Evolutionary conservation across 2,113 vertebrate species (phyloP), one percentile per base, ranked within the genome.

Genomic region (Stegostoma tigrinum): DNA sequence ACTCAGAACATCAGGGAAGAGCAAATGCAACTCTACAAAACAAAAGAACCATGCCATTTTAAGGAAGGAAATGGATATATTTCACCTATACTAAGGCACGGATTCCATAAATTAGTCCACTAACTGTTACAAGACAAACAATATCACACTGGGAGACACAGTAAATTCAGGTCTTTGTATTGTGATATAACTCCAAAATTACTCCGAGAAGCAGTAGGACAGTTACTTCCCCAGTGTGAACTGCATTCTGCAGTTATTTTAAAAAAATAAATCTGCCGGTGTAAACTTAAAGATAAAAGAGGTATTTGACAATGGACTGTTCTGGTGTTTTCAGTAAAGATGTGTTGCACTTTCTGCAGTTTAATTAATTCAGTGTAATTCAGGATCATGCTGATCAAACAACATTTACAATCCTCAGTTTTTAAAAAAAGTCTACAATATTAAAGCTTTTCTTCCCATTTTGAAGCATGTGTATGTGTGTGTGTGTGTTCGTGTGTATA

Each of bases 11-110:
- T 3, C 30, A 93, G 61, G 34, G 55, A 93, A 66, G 34, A 38
- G 7, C 19, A 93, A 55, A 34, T 55, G 48, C 52, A 55, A 61
- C 86, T 61, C 5, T 91, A 14, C 52, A 19, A 66, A 61, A 66
- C 38, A 8, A 93, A 93, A 93, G 19, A 21, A 19, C 48, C 48
- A 34, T 64, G 12, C 2, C 8, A 38, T 34, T 93, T 66, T 23
- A 19, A 38, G 38, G 61, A 93, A 67, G 89, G 34, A 66, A 66
- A n/a, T 91, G 55, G 61, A 48, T 30, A 38, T 94, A 23, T 67
- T 67, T 70, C 34, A 95, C 97, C 64, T 61, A 89, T 0, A n/a
- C 95, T 96, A 97, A 97, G 96, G 96, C 96, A 97, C 42, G 96
- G 89, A 80, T 96, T 86, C 78, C 96, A 97, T 19, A 97, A 14